Percentiles rank a stretch among this genome's conserved stretches.
Evolutionary conservation across 2,797 vertebrate species (phyloP).

Genomic region (Enteromius trimaculatus): DNA sequence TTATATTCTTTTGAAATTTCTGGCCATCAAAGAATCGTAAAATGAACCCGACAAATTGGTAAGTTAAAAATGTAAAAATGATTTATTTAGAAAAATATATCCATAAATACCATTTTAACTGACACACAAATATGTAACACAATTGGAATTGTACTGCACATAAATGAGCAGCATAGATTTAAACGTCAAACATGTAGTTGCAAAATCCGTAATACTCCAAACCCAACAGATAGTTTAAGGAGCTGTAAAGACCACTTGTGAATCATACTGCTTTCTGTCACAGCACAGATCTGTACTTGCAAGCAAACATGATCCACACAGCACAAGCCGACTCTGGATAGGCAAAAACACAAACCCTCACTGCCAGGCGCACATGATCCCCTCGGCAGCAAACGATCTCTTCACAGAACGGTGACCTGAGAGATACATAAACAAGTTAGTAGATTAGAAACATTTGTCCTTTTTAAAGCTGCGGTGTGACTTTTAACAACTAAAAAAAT

Average conservation of each 20-base stretch:
- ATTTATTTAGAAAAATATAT: slow-evolving; percentile 41
- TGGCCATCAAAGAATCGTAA: neutral
- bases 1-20: neutral
- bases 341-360: slow-evolving; percentile 89
- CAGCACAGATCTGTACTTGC: slow-evolving; percentile 94
- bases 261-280: slow-evolving; percentile 67
- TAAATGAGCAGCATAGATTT: neutral
- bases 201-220: slow-evolving; percentile 21
- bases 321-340: slow-evolving; percentile 93
- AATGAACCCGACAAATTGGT: neutral
- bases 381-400: slow-evolving; percentile 94
- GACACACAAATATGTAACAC: neutral
- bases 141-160: slow-evolving; percentile 6
- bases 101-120: slow-evolving; percentile 11
- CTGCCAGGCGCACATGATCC: slow-evolving; percentile 92
- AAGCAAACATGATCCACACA: slow-evolving; percentile 99
- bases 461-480: neutral
- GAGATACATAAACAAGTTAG: slow-evolving; percentile 50
- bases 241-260: neutral
- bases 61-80: neutral
- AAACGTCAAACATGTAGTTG: slow-evolving; percentile 1
- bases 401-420: slow-evolving; percentile 94
- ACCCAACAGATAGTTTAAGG: slow-evolving; percentile 27
- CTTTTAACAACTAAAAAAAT: neutral
- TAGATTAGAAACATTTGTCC: neutral